phyloP scores from a whole-genome alignment of 2,797 vertebrate genomes.

The Fundulus diaphanus region DNA sequence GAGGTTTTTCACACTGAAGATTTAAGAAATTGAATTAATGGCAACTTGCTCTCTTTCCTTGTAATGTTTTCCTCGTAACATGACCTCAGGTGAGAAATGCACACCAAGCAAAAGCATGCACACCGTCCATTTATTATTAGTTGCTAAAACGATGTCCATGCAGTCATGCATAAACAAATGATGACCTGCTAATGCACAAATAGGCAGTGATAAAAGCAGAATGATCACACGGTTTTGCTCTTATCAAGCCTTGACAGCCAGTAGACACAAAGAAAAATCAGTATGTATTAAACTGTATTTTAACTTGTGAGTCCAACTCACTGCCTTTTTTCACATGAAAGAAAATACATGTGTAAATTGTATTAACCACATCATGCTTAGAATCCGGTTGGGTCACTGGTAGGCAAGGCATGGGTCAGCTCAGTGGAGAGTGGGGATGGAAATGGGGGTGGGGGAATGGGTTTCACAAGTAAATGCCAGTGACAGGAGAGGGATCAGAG shows the following conservation, averaged over 20 bases:
- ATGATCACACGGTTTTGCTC: constrained; percentile 58
- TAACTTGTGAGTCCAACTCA: constrained; percentile 39
- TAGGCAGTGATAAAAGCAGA: constrained; percentile 69
- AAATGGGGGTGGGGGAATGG: constrained; percentile 69
- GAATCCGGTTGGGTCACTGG: constrained; percentile 54
- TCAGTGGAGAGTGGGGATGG: constrained; percentile 70
- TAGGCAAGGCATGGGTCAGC: constrained; percentile 71
- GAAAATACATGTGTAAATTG: neutral
- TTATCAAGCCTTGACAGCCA: constrained; percentile 70
- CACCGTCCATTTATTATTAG: constrained; percentile 48
- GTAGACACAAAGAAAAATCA: constrained; percentile 70
- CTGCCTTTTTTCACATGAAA: neutral
- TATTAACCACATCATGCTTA: constrained; percentile 30
- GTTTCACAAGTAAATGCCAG: constrained; percentile 87
- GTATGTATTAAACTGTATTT: constrained; percentile 60
- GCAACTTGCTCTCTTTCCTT: neutral
- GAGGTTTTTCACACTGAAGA: too few relatives aligned
- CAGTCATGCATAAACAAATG: constrained; percentile 71
- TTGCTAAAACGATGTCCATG: constrained; percentile 65
- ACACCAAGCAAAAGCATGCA: constrained; percentile 23
- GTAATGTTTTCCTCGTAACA: neutral
- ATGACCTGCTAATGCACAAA: constrained; percentile 70
- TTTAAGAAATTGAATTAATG: neutral
- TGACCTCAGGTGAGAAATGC: neutral
- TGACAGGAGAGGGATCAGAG: constrained; percentile 83